Percentiles rank a stretch among this genome's conserved stretches.
Evolutionary conservation across 2,113 vertebrate species (phyloP).

Genomic region (Todiramphus saurophagus): DNA sequence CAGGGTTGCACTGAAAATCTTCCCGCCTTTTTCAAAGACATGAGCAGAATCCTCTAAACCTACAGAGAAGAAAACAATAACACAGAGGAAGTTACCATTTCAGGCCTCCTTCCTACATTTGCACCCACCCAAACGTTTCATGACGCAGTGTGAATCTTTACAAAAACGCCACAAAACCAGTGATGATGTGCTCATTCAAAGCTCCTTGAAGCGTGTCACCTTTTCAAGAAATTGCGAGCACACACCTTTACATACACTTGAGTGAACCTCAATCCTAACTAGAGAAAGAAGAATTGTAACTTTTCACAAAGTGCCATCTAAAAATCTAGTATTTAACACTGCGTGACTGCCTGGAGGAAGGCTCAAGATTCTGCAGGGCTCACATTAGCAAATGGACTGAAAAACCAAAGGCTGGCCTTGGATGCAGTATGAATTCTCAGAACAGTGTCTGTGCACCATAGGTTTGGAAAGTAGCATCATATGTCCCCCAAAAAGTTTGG

Average conservation of each 20-base stretch:
- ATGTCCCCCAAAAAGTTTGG: too few relatives aligned
- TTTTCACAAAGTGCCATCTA: neutral
- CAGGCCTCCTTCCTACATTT: neutral
- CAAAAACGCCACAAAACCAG: neutral
- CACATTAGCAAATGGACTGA: neutral
- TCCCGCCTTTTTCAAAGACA: constrained; percentile 91
- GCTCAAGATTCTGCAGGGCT: neutral
- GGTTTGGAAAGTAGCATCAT: neutral
- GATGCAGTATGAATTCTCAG: neutral
- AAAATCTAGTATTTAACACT: neutral
- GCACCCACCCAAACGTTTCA: neutral
- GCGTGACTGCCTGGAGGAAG: neutral
- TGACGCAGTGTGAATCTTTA: neutral
- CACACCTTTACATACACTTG: neutral
- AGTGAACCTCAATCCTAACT: neutral
- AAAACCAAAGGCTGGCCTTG: neutral
- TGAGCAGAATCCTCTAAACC: constrained; percentile 94
- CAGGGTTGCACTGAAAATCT: constrained; percentile 95
- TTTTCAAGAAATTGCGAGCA: neutral
- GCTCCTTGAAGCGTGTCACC: neutral
- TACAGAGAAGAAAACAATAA: constrained; percentile 39
- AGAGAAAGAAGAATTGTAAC: neutral
- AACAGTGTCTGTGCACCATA: neutral
- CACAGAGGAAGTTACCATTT: neutral
- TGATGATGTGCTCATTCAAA: neutral